Evolutionary conservation across 92 coral and sea anemone species (phyloP).

Genomic region (Porites evermanni): DNA sequence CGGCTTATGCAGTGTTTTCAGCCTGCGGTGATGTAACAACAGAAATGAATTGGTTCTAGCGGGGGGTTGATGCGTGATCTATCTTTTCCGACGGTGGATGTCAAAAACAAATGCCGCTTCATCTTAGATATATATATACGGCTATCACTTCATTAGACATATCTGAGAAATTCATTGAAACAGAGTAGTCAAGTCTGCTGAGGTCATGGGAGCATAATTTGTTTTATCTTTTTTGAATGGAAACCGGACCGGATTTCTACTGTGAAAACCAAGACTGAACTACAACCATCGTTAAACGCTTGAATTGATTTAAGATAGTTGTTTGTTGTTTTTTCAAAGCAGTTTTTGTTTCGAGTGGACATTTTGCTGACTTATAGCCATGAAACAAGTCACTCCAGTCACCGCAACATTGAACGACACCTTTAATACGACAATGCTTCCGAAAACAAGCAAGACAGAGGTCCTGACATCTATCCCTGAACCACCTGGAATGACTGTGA

Average conservation of each 20-base stretch:
- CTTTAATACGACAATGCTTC: neutral
- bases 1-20: neutral
- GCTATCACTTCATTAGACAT: neutral
- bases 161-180: neutral
- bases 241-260: too few relatives aligned
- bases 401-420: slow-evolving; percentile 12
- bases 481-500: slow-evolving; percentile 59
- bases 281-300: neutral
- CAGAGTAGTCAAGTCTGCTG: neutral
- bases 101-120: neutral
- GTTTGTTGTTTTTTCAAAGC: neutral
- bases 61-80: neutral
- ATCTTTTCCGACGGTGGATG: neutral
- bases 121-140: neutral
- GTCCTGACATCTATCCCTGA: slow-evolving; percentile 37
- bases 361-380: neutral
- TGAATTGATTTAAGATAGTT: neutral
- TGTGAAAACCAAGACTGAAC: neutral
- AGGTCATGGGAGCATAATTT: neutral
- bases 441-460: neutral
- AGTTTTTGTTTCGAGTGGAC: too few relatives aligned
- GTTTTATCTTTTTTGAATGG: too few relatives aligned
- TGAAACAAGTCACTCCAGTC: neutral
- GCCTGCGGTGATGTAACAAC: neutral
- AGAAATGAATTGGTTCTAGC: neutral